Percentiles rank a stretch among this genome's conserved stretches.
Evolutionary conservation across 2,888 invertebrate genomes (phyloP).

Genomic region (Chrysodeixis includens): DNA sequence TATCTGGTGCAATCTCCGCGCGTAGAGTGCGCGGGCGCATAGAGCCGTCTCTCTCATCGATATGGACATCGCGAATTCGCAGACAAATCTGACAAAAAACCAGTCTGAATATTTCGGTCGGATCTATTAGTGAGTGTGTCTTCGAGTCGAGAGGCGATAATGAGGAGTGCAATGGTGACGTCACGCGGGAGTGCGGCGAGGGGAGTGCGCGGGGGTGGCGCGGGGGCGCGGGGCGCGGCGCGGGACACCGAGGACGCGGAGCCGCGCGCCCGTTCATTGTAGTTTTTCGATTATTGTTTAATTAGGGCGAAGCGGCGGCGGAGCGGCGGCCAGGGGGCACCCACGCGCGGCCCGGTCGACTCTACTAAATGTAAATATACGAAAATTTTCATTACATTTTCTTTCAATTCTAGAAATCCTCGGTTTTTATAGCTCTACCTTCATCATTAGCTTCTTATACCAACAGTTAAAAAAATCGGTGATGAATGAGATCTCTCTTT

Average conservation of each 20-base stretch:
- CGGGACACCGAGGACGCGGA: constrained; percentile 80
- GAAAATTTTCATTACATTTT: constrained; percentile 23
- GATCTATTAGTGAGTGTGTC: constrained; percentile 79
- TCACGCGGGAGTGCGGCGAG: constrained; percentile 69
- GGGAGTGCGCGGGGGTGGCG: constrained; percentile 52
- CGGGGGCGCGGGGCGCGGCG: constrained; percentile 60
- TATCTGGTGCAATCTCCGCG: constrained; percentile 47
- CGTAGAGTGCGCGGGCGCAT: constrained; percentile 67
- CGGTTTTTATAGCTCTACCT: neutral
- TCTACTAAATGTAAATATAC: constrained; percentile 41
- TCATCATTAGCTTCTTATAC: neutral
- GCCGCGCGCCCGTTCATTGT: constrained; percentile 89
- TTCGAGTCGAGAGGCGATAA: constrained; percentile 85
- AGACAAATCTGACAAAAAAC: constrained; percentile 71
- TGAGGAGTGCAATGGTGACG: constrained; percentile 87
- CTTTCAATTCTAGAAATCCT: neutral
- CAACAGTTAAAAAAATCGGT: neutral
- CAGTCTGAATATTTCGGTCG: constrained; percentile 74
- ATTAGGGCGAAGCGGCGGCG: constrained; percentile 90
- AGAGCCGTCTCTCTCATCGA: constrained; percentile 63
- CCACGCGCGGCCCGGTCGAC: constrained; percentile 76
- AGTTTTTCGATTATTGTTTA: constrained; percentile 90
- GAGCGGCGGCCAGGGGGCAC: constrained; percentile 84
- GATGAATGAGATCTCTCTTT: neutral
- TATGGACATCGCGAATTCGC: constrained; percentile 65